A percentile compares a stretch with the other conserved stretches of the same genome.
Evolutionary conservation across 2,113 vertebrate species (phyloP).

Genomic region (Channa argus): DNA sequence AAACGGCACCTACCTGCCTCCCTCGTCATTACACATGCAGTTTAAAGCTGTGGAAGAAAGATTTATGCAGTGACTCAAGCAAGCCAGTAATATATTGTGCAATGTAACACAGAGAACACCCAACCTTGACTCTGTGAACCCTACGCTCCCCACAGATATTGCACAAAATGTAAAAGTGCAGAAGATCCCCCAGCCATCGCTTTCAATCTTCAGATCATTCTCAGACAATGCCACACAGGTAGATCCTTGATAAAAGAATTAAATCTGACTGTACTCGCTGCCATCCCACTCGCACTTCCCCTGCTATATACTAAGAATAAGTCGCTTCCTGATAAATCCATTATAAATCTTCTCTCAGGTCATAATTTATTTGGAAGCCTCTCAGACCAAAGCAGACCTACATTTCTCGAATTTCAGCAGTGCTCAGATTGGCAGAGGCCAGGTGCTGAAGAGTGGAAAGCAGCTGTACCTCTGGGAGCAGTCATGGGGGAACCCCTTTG

Average conservation of each 20-base stretch:
- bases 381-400: conserved; percentile 51
- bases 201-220: conserved; percentile 38
- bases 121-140: conserved; percentile 19
- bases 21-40: background rate
- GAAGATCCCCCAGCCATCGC: conserved; percentile 27
- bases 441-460: conserved; percentile 55
- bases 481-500: conserved; percentile 49
- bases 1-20: background rate
- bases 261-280: conserved; percentile 26
- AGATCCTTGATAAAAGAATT: conserved; percentile 51
- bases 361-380: conserved; percentile 59
- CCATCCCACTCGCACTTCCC: conserved; percentile 45
- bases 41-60: background rate
- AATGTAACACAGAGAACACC: conserved; percentile 6
- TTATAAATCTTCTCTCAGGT: conserved; percentile 57
- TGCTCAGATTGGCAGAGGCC: conserved; percentile 62
- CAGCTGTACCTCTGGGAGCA: conserved; percentile 51
- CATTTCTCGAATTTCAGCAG: conserved; percentile 62
- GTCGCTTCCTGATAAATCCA: conserved; percentile 66
- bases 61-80: conserved; percentile 5
- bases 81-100: conserved; percentile 10
- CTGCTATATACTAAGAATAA: conserved; percentile 63
- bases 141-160: conserved; percentile 7
- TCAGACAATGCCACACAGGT: conserved; percentile 49
- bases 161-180: conserved; percentile 23